Evolutionary conservation across 2,888 invertebrate species (phyloP).

Genomic region (Plagiodera versicolora): DNA sequence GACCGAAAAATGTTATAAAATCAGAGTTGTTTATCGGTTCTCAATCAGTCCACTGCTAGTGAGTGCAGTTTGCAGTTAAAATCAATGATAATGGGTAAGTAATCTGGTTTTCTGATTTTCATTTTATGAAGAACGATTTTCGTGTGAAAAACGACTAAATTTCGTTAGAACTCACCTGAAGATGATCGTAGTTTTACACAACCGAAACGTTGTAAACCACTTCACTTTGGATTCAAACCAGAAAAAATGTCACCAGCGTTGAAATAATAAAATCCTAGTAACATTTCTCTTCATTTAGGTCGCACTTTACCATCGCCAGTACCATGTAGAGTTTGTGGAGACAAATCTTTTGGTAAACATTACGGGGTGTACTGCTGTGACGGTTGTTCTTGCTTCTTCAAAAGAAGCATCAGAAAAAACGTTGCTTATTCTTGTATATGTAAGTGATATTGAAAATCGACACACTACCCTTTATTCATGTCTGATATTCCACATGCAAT

Average conservation of each 20-base stretch:
- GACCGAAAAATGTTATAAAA: slow-evolving; percentile 37
- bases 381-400: slow-evolving; percentile 89
- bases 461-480: too few species aligned
- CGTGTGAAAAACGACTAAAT: too few species aligned
- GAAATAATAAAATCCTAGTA: too few species aligned
- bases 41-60: slow-evolving; percentile 1
- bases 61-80: neutral
- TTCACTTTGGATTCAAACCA: too few species aligned
- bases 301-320: slow-evolving; percentile 66
- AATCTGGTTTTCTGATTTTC: too few species aligned
- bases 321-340: slow-evolving; percentile 78
- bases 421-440: slow-evolving; percentile 78
- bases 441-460: slow-evolving; percentile 55
- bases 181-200: too few species aligned
- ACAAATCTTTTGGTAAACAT: slow-evolving; percentile 81
- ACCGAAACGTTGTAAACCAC: too few species aligned
- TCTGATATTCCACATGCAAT: slow-evolving; percentile 32
- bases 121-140: too few species aligned
- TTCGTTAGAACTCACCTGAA: too few species aligned
- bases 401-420: slow-evolving; percentile 75
- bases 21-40: slow-evolving; percentile 9
- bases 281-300: too few species aligned
- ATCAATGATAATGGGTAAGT: slow-evolving; percentile 30
- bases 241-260: too few species aligned
- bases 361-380: slow-evolving; percentile 86